Base-by-base conservation (phyloP, 2,797 vertebrate genomes). In the Coracias cyanogaster region DNA sequence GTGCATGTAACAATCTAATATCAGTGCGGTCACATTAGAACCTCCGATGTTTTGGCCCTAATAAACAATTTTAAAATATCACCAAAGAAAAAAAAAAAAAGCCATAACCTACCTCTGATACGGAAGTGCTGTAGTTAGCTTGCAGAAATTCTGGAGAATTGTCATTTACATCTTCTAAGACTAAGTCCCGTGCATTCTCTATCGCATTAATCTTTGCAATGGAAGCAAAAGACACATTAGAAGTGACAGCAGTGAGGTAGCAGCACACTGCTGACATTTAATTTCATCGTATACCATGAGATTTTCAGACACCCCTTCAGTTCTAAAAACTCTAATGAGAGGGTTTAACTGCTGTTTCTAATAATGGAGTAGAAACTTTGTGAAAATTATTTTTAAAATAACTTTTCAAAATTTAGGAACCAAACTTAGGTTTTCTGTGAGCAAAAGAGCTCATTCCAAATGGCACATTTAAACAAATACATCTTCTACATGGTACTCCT, bases 91-190 rank as follows among this genome's bases (percentile, higher is more conserved):
- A 37, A 8, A 37, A 41, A 55, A n/a, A 74, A 46, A 62, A 29
- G 13, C 37, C 65, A 76, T 54, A 35, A 74, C 97, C 12, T 71
- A 98, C 98, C 98, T 99, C 98, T 76, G 97, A 97, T 25, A 98
- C 19, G 4, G 19, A 66, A 11, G 9, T 0, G 1, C 0, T 86
- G 7, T 98, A 98, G 17, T 49, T 7, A 39, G 85, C 21, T 22
- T 87, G 7, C 10, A 35, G 4, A 84, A 99, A 99, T 21, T 96
- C 8, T 3, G 98, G 98, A 5, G 86, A 24, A 21, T 98, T 95
- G 94, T 98, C 98, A 13, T 98, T 98, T n/a, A 97, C 0, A 13
- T 98, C 98, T 8, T 3, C 24, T 71, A 98, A 6, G 6, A 1
- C 3, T 9, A 98, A 54, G 0, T 2, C 71, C 17, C 98, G 96